Evolutionary conservation across 2,113 vertebrate genomes (phyloP).

Genomic region (Amia ocellicauda): DNA sequence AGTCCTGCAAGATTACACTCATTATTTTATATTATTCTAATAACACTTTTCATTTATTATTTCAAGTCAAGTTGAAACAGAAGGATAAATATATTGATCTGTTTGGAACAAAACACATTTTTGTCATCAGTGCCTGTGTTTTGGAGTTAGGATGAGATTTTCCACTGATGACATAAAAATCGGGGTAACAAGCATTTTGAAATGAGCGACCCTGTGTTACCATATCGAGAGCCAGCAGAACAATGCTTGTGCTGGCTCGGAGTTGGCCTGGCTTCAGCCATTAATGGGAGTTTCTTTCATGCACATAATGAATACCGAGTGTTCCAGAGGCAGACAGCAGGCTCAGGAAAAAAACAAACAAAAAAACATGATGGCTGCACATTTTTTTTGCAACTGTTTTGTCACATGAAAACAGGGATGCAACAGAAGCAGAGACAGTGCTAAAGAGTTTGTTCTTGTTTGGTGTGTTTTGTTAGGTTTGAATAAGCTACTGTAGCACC

Average conservation of each 20-base stretch:
- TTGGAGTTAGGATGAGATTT: no score
- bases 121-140: no score
- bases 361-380: constrained; percentile 27
- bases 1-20: no score
- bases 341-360: background rate
- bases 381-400: constrained; percentile 38
- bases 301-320: constrained; percentile 43
- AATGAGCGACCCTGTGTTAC: no score
- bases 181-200: no score
- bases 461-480: background rate
- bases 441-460: background rate
- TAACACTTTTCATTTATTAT: no score
- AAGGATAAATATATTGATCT: no score
- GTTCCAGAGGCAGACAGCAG: constrained; percentile 39
- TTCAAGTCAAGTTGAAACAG: no score
- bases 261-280: background rate
- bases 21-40: no score
- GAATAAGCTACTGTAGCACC: background rate
- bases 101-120: no score
- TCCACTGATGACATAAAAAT: no score
- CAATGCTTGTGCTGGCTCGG: constrained; percentile 24
- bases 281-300: constrained; percentile 30
- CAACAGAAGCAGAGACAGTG: constrained; percentile 14
- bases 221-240: constrained; percentile 25
- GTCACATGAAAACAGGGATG: constrained; percentile 26